Base-by-base conservation (phyloP, 2,797 vertebrate genomes). In the Pampus argenteus region DNA sequence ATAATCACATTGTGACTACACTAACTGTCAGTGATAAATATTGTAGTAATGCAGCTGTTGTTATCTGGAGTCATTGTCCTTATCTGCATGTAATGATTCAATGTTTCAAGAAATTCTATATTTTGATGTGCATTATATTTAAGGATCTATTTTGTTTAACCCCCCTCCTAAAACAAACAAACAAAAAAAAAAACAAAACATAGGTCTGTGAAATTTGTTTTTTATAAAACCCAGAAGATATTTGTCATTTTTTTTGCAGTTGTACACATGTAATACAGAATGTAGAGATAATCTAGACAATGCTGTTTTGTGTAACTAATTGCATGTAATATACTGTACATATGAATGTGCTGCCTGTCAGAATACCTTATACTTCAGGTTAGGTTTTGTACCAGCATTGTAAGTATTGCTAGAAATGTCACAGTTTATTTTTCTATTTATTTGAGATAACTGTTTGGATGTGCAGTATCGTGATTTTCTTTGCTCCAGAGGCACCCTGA, bases 321-420 rank as follows among this genome's bases (percentile, higher is more conserved):
- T 95, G 95, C 96, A 96, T 97, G 96, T 96, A 95, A 93, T 91
- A 96, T 95, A 95, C 90, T 96, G 95, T 97, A 96, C 89, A 95
- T 95, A 95, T 95, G 92, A 85, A 86, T 85, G 90, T 95, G 92
- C 95, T 89, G 92, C 93, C 93, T 94, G 93, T 95, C 93, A 94
- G 92, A 93, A 94, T 76, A 86, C 93, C 93, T 95, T 95, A 95
- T 95, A 95, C 95, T 96, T 96, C 94, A 95, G 92, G 95, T 92
- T 95, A 95, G 94, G 93, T 95, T 98, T 97, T 97, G 94, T 97
- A 96, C 95, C 94, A 94, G 94, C 91, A 93, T 95, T 95, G 91
- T 96, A 95, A 95, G 93, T 95, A 95, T 95, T 94, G 93, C 94
- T 96, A 95, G 95, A 95, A 95, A 95, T 94, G 93, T 95, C 93